Conservation (phyloP, 2,797 vertebrate species). For the Microctenopoma stevenorrisi region DNA sequence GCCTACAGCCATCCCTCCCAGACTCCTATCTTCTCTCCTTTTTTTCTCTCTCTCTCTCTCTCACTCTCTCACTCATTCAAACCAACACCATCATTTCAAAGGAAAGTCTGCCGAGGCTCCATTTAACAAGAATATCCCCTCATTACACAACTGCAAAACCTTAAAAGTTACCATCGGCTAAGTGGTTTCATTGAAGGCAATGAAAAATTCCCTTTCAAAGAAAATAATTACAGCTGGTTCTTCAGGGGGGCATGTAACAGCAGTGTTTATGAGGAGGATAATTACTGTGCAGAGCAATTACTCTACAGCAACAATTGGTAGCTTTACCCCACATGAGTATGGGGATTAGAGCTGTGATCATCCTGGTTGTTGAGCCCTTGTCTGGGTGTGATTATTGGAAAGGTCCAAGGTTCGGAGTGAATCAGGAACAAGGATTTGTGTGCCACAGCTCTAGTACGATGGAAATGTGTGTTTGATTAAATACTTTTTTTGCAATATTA, state of each 20-base stretch:
- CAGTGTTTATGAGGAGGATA: slow-evolving; percentile 72
- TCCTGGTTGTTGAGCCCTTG: slow-evolving; percentile 51
- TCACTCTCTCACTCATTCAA: slow-evolving; percentile 17
- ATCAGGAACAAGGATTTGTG: slow-evolving; percentile 23
- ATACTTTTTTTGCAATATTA: too few species aligned
- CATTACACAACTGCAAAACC: slow-evolving; percentile 62
- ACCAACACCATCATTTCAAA: slow-evolving; percentile 34
- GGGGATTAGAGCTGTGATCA: slow-evolving; percentile 66
- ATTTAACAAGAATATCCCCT: slow-evolving; percentile 62
- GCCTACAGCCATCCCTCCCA: slow-evolving; percentile 34
- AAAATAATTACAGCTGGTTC: slow-evolving; percentile 75
- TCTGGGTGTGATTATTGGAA: slow-evolving; percentile 54
- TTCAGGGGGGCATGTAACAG: slow-evolving; percentile 61
- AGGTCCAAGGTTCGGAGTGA: slow-evolving; percentile 43
- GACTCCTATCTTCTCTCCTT: background rate
- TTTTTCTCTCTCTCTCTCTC: too few species aligned
- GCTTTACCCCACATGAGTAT: slow-evolving; percentile 59
- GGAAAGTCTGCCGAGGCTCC: slow-evolving; percentile 48
- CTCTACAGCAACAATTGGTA: slow-evolving; percentile 69
- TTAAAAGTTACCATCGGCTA: slow-evolving; percentile 69
- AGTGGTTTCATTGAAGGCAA: slow-evolving; percentile 69
- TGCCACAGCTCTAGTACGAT: background rate
- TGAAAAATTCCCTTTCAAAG: slow-evolving; percentile 75
- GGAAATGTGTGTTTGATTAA: background rate
- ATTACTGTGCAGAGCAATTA: slow-evolving; percentile 76